These are phyloP conservation scores for Enchytraeus crypticus DNA, from an alignment of 2,888 invertebrate species.

Conservation along the genomic window DNA sequence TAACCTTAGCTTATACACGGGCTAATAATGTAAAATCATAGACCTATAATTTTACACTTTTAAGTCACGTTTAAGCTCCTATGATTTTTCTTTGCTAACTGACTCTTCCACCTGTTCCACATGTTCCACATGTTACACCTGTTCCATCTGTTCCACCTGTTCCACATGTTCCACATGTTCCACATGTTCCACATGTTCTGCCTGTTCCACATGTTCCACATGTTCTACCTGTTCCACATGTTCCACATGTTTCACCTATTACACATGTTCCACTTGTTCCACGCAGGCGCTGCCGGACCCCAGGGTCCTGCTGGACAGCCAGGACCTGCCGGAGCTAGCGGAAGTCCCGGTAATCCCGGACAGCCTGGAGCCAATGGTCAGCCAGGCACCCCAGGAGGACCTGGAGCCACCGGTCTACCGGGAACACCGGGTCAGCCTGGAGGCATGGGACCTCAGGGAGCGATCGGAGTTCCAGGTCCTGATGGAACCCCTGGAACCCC, in stretches of 20 bases:
- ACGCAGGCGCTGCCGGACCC: conserved; percentile 8
- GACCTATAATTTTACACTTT: too few relatives aligned
- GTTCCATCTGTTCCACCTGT: too few relatives aligned
- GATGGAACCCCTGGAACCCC: conserved; percentile 9
- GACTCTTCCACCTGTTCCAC: too few relatives aligned
- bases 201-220: too few relatives aligned
- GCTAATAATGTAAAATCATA: too few relatives aligned
- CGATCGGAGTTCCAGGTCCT: conserved; percentile 7
- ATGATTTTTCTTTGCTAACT: too few relatives aligned
- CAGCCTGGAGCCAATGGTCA: conserved; percentile 7
- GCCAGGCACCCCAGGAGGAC: conserved; percentile 13
- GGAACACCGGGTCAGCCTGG: conserved; percentile 10
- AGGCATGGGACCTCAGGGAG: conserved; percentile 11
- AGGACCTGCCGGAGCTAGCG: conserved; percentile 5
- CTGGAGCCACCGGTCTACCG: conserved; percentile 48
- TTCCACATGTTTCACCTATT: conserved; percentile 4
- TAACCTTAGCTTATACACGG: too few relatives aligned
- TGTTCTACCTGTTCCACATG: too few relatives aligned
- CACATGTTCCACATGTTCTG: too few relatives aligned
- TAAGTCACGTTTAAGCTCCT: too few relatives aligned
- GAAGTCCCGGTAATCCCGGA: neutral
- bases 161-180: too few relatives aligned
- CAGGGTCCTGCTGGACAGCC: conserved; percentile 10
- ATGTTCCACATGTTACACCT: too few relatives aligned
- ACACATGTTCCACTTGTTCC: conserved; percentile 8